Evolutionary conservation across 2,113 vertebrate species (phyloP), one percentile per base, ranked within the genome.

Genomic region (Neolamprologus longior): DNA sequence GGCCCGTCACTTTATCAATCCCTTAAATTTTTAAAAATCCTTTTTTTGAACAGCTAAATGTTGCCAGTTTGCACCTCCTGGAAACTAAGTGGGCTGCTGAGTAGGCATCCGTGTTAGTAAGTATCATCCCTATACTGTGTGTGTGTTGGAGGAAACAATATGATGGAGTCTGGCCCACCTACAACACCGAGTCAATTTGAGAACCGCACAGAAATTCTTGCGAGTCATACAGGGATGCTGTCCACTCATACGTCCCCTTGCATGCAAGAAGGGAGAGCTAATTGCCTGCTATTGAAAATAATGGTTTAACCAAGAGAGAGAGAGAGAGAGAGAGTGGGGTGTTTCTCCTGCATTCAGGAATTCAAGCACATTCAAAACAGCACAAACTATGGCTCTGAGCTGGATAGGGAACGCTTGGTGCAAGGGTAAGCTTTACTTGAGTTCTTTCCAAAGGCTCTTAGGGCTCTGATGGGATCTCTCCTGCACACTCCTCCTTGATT

Each of bases 401-500:
- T 61, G 26, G 55, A 89, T 5, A 33, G 73, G 1, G 47, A 63
- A 82, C 15, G 19, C 8, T 31, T 81, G 66, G 53, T 80, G 87
- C 54, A 85, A 85, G 80, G 52, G 81, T 14, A 82, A 52, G 45
- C 84, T 90, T 89, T 79, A 85, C 68, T 91, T 94, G 83, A 89
- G 79, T 83, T 88, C 61, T 14, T 85, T 90, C 88, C 81, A 94
- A 91, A 90, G 80, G 26, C 85, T 91, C 82, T 85, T 37, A 31
- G 85, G 35, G 71, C 35, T 88, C 88, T 86, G 87, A 91, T 88
- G 87, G 85, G 90, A 90, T 84, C 79, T 85, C 78, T 91, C 13
- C 68, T 58, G 82, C 87, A 88, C 90, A 92, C 92, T 89, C 89
- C 84, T 80, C 85, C 84, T 86, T 80, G 71, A 89, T 52, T 90